phyloP scores from a whole-genome alignment of 2,797 vertebrate genomes.

The Rhincodon typus region DNA sequence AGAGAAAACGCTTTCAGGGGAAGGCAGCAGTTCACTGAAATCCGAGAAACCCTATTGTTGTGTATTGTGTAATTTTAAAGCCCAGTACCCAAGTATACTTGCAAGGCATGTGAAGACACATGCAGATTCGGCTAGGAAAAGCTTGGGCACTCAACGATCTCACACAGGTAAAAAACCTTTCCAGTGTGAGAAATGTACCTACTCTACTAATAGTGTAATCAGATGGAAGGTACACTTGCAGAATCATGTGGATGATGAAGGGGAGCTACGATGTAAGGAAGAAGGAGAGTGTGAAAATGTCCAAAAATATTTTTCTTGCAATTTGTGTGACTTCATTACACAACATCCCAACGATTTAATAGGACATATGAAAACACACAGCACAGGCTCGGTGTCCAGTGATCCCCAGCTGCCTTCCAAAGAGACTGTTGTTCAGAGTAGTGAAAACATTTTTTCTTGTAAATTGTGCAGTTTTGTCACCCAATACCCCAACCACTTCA shows the following conservation, averaged over 20 bases:
- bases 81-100: constrained; percentile 31
- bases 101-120: constrained; percentile 20
- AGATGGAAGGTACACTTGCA: neutral
- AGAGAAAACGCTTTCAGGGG: constrained; percentile 39
- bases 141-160: neutral
- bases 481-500: constrained; percentile 35
- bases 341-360: neutral
- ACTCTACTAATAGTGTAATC: neutral
- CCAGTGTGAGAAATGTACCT: neutral
- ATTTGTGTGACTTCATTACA: constrained; percentile 23
- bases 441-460: constrained; percentile 27
- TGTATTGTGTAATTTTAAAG: constrained; percentile 17
- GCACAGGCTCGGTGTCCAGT: neutral
- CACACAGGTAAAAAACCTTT: neutral
- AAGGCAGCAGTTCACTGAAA: constrained; percentile 9
- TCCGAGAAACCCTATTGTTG: neutral
- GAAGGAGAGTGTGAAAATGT: neutral
- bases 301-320: constrained; percentile 26
- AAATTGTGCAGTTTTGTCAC: constrained; percentile 32
- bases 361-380: constrained; percentile 16
- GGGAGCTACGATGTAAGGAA: neutral
- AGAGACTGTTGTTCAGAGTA: neutral
- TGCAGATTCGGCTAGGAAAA: neutral
- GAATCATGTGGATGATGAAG: neutral
- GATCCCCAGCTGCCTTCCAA: neutral